Base-by-base conservation (phyloP, 1,140 invertebrate species). In the Stegodyphus mimosarum region DNA sequence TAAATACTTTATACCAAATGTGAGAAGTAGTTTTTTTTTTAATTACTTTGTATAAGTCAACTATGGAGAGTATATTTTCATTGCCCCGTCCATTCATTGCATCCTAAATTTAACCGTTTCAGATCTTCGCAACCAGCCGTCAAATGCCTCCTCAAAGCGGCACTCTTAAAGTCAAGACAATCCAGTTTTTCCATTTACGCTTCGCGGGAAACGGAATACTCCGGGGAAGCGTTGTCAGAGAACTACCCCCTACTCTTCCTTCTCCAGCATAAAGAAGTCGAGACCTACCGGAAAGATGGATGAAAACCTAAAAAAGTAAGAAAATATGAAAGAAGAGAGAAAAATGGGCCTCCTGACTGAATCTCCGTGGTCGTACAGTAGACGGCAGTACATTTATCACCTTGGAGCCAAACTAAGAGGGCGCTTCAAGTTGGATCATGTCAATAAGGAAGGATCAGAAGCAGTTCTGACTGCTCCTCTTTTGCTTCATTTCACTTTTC, bases 371-470 rank as follows among this genome's bases (percentile, higher is more conserved):
- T 63, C 66, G 18, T 53, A 18, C 51, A 60, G 50, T 69, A 53
- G 52, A 53, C 71, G 78, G 78, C 78, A 80, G 78, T 70, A 53
- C 66, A 80, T 80, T 80, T 80, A 80, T 80, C 78, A 80, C 78
- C 67, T 48, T 50, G 6, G 51, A 72, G 78, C 53, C 52, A 50
- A 71, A 71, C 78, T 52, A 50, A 78, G 76, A 69, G 63, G 76
- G 66, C 13, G 69, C 69, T 80, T 80, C 78, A 80, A 72, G 17
- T 80, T 33, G 18, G 66, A 80, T 80, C 78, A 80, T 80, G 78
- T 80, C 78, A 80, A 80, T 80, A 80, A 72, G 7, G 69, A 72
- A 71, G 52, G 69, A 80, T 80, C 69, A n/a, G 49, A 80, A 53
- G 49, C 11, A 53, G 52, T 67, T 66, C 63, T 78, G 50, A 71